These are phyloP conservation scores for Apoda limacodes DNA, from an alignment of 2,888 invertebrate genomes.

Conservation along the genomic window DNA sequence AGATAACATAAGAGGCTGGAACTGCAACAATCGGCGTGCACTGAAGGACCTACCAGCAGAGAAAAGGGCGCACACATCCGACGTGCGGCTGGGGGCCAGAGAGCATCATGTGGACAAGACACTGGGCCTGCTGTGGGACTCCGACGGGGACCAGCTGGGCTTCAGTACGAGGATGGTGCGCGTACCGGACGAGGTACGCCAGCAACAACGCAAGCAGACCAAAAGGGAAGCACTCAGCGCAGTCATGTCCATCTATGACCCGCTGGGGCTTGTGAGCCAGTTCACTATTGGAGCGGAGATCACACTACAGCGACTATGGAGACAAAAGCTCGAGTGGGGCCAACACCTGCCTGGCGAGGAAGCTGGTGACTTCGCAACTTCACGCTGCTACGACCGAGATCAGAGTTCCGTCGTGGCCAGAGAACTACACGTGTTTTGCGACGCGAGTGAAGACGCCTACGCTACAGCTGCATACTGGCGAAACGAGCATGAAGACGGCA, in stretches of 20 bases:
- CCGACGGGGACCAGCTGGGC: too few species aligned
- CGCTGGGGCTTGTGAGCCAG: conserved; percentile 13
- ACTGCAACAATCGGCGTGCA: neutral
- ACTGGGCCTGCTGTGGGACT: too few species aligned
- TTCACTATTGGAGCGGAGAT: conserved; percentile 4
- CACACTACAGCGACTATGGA: conserved; percentile 7
- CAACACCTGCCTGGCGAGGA: conserved; percentile 19
- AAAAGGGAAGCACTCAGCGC: conserved; percentile 13
- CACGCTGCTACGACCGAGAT: conserved; percentile 17
- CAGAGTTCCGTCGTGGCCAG: conserved; percentile 13
- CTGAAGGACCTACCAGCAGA: neutral
- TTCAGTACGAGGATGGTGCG: too few species aligned
- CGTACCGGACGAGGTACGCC: neutral
- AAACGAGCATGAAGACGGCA: neutral
- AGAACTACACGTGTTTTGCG: conserved; percentile 22
- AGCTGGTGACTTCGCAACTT: conserved; percentile 23
- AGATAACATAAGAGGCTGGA: neutral
- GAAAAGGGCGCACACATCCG: too few species aligned
- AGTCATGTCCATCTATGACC: conserved; percentile 26
- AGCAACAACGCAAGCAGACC: conserved; percentile 1
- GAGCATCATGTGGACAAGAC: too few species aligned
- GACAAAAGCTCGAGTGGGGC: conserved; percentile 9
- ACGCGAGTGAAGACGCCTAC: conserved; percentile 13
- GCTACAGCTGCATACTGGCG: conserved; percentile 4
- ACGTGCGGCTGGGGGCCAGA: too few species aligned